These are phyloP conservation scores for Rhagonycha fulva DNA, from an alignment of 2,888 invertebrate species.

Conservation along the genomic window DNA sequence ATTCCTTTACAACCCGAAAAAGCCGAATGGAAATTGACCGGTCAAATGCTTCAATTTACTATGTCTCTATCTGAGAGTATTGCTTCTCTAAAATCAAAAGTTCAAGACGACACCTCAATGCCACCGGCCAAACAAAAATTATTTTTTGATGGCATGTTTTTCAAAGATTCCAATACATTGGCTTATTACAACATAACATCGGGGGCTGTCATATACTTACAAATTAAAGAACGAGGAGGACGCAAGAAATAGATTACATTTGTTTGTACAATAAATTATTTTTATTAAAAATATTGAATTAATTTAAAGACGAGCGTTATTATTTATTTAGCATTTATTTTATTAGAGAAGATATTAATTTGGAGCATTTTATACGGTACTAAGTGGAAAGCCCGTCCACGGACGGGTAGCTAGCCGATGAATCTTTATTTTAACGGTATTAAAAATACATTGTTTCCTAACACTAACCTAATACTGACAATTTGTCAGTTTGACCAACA, in stretches of 20 bases:
- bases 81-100: conserved; percentile 82
- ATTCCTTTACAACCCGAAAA: conserved; percentile 87
- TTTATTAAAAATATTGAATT: background rate
- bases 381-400: too few species aligned
- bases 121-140: conserved; percentile 97
- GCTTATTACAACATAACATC: conserved; percentile 95
- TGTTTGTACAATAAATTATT: background rate
- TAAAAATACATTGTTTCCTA: too few species aligned
- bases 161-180: conserved; percentile 93
- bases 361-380: too few species aligned
- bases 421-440: too few species aligned
- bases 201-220: conserved; percentile 82
- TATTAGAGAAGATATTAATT: too few species aligned
- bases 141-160: conserved; percentile 94
- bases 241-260: conserved; percentile 81
- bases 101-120: conserved; percentile 87
- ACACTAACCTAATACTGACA: too few species aligned
- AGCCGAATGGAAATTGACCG: conserved; percentile 93
- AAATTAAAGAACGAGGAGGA: conserved; percentile 97
- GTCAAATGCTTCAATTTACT: conserved; percentile 80
- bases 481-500: too few species aligned
- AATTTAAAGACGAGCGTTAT: too few species aligned
- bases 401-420: too few species aligned
- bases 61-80: conserved; percentile 79
- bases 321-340: too few species aligned